Evolutionary conservation across 2,113 vertebrate genomes (phyloP).

Genomic region (Protobothrops flavoviridis): DNA sequence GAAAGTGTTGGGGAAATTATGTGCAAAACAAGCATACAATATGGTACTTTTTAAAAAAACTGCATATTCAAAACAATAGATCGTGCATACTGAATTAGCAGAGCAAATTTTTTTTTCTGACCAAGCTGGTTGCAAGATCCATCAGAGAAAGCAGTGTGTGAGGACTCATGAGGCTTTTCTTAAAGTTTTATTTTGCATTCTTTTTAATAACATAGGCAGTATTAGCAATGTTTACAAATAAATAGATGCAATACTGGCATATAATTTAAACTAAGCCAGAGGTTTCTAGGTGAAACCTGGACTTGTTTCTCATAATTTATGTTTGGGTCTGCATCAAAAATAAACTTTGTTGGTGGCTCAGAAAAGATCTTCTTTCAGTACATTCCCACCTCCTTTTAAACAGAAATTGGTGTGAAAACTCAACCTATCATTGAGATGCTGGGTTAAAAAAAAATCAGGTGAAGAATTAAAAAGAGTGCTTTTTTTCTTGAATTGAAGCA

Average conservation of each 20-base stretch:
- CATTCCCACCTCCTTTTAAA: background rate
- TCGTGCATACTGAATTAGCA: background rate
- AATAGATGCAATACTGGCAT: background rate
- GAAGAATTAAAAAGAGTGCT: background rate
- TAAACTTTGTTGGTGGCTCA: background rate
- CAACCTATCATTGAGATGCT: background rate
- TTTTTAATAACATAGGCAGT: background rate
- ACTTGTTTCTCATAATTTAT: background rate
- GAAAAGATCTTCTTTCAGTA: background rate
- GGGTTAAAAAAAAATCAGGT: background rate
- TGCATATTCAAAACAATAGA: background rate
- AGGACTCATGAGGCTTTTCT: background rate
- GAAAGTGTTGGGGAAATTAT: background rate
- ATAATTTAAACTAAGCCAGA: background rate
- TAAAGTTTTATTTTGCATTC: background rate
- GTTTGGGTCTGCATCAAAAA: background rate
- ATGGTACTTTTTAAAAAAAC: background rate
- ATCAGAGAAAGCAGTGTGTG: background rate
- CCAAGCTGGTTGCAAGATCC: background rate
- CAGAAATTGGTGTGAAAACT: background rate
- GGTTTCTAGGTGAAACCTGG: background rate
- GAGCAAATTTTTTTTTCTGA: background rate
- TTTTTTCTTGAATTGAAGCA: background rate
- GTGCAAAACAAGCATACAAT: background rate
- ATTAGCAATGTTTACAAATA: background rate